Evolutionary conservation across 92 coral and sea anemone genomes (phyloP).

Genomic region (Phymanthus crucifer): DNA sequence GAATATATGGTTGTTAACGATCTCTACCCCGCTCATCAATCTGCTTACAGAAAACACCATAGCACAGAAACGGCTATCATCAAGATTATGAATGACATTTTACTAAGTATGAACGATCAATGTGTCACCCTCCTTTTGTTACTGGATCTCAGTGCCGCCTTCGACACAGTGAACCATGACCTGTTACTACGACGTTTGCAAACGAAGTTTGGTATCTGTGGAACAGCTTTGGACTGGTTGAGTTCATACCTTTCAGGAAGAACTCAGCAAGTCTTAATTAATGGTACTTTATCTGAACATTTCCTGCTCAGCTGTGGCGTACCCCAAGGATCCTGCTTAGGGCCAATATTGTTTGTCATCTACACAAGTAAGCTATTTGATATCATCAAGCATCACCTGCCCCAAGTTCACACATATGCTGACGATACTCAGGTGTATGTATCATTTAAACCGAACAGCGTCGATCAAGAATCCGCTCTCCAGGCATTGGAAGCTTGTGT

Average conservation of each 20-base stretch:
- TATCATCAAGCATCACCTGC: conserved; percentile 40
- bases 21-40: neutral
- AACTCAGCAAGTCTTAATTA: conserved; percentile 24
- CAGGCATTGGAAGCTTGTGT: too few species aligned
- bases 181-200: neutral
- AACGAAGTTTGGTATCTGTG: too few species aligned
- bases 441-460: too few species aligned
- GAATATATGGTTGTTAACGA: neutral
- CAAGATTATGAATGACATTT: conserved; percentile 1
- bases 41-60: neutral
- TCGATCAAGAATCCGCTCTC: too few species aligned
- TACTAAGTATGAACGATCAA: conserved; percentile 21
- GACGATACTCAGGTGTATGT: conserved; percentile 11
- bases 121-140: conserved; percentile 9
- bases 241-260: conserved; percentile 40
- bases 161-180: neutral
- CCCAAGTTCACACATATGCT: conserved; percentile 33
- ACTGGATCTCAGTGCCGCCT: neutral
- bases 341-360: conserved; percentile 39
- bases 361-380: conserved; percentile 35
- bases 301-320: conserved; percentile 25
- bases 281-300: conserved; percentile 21
- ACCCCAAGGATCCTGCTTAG: conserved; percentile 49
- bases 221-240: too few species aligned
- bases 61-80: conserved; percentile 14